Evolutionary conservation across 2,113 vertebrate species (phyloP), one percentile per base, ranked within the genome.

Genomic region (Oceanites oceanicus): DNA sequence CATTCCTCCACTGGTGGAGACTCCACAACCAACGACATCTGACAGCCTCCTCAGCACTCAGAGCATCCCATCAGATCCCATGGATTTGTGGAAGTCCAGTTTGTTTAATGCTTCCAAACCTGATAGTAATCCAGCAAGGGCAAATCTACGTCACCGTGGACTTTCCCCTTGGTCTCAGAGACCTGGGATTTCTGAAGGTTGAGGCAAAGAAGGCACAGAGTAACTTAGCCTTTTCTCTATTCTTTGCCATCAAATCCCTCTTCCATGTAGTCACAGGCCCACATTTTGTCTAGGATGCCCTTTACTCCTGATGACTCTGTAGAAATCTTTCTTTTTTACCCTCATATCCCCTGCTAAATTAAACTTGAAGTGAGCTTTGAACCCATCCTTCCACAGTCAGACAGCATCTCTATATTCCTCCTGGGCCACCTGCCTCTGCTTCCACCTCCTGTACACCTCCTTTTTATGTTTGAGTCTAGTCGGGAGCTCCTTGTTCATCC

Each of bases 131-230:
- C 45, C 25, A 47, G 7, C n/a, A 74, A 14, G 15, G 10, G 2
- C 1, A 4, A 32, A 4, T 34, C 21, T 42, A 12, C n/a, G 59
- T 26, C 6, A 0, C 27, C 18, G 6, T 73, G 65, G 17, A 9
- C 25, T 70, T 86, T 52, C 9, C 29, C 8, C 15, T 53, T 52
- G 9, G 3, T 53, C 20, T 83, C 34, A 75, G 52, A 15, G 8
- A 55, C 5, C 9, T 29, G 9, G 12, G 20, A 71, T 32, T 79
- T 27, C 30, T 86, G 56, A 72, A 67, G 23, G 13, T 11, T 78
- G 56, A 66, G 19, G 10, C 12, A 81, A 58, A 74, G n/a, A 59
- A 65, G 18, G 10, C 53, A 55, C 6, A 27, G 12, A 78, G 21
- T 17, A 77, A 29, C 16, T 40, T 53, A 26, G 15, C 5, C 32